Percentiles rank a stretch among this genome's conserved stretches.
These are phyloP conservation scores for Sycophaga agraensis DNA, from an alignment of 1,140 invertebrate genomes.

Conservation along the genomic window DNA sequence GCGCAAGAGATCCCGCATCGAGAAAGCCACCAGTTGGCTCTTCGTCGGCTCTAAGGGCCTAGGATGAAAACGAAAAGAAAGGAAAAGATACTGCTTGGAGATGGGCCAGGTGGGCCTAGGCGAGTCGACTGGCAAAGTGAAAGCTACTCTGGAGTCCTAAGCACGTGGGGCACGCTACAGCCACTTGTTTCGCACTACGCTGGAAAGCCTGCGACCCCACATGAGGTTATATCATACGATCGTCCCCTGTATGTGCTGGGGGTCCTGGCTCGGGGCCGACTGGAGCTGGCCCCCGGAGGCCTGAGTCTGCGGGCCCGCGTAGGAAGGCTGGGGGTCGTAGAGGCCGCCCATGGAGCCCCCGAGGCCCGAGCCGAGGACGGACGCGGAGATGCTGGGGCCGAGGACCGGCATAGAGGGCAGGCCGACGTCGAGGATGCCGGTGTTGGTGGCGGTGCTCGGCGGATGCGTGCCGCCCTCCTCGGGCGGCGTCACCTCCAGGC, in stretches of 20 bases:
- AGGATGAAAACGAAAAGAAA: background rate
- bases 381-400: conserved; percentile 25
- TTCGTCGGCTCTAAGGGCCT: background rate
- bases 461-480: conserved; percentile 65
- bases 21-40: background rate
- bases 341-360: conserved; percentile 54
- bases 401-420: conserved; percentile 55
- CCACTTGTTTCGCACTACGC: conserved; percentile 69
- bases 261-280: conserved; percentile 59
- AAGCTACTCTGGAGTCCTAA: too few relatives aligned
- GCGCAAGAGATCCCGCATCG: too few relatives aligned
- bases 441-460: conserved; percentile 57
- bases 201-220: conserved; percentile 79
- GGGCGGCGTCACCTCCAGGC: conserved; percentile 80
- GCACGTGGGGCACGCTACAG: conserved; percentile 61
- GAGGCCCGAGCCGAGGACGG: conserved; percentile 45
- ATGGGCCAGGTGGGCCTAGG: too few relatives aligned
- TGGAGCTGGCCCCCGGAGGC: conserved; percentile 37
- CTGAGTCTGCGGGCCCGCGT: conserved; percentile 37
- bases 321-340: conserved; percentile 46
- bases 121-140: too few relatives aligned
- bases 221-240: conserved; percentile 91
- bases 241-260: conserved; percentile 80
- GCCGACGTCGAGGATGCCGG: conserved; percentile 60
- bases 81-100: too few relatives aligned